Evolutionary conservation across 2,888 invertebrate species (phyloP).

Genomic region (Clepsis dumicolana): DNA sequence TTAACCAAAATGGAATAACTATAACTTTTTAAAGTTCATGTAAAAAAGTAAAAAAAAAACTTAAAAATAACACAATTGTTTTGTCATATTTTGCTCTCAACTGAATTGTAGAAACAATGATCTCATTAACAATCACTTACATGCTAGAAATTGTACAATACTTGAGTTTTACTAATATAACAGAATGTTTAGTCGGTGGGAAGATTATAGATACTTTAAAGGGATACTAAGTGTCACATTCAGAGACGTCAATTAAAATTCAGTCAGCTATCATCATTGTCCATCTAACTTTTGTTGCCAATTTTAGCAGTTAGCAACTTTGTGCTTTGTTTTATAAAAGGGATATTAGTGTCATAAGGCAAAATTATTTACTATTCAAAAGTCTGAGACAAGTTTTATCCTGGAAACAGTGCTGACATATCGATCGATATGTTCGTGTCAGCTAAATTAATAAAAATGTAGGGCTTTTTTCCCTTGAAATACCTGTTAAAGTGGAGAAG

Average conservation of each 20-base stretch:
- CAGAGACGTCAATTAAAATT: not conserved
- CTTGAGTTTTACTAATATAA: conserved; percentile 16
- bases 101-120: conserved; percentile 19
- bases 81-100: conserved; percentile 41
- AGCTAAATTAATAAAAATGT: no score
- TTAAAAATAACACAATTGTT: conserved; percentile 10
- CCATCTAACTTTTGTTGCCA: no score
- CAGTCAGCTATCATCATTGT: no score
- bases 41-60: conserved; percentile 17
- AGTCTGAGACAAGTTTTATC: no score
- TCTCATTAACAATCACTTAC: conserved; percentile 28
- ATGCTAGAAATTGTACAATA: conserved; percentile 23
- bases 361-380: no score
- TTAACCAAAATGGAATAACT: no score
- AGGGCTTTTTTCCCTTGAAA: not conserved
- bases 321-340: no score
- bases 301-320: no score
- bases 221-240: not conserved
- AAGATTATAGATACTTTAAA: not conserved
- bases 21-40: no score
- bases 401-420: no score
- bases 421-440: no score
- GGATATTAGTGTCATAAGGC: no score
- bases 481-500: not conserved
- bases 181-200: not conserved